phyloP scores from a whole-genome alignment of 2,888 invertebrate species.

The Rutpela maculata region DNA sequence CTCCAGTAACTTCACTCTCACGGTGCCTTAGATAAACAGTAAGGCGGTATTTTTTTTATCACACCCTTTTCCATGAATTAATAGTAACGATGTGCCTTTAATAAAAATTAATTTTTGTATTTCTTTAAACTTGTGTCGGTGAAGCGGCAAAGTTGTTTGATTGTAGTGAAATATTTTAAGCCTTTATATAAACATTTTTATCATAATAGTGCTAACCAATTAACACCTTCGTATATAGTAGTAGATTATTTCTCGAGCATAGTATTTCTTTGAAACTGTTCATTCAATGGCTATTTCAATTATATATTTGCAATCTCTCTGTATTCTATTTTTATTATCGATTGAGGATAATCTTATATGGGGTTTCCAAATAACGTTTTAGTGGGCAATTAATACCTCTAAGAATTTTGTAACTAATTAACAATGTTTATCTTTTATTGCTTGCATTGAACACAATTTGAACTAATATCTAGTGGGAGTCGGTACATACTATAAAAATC shows the following conservation, averaged over 20 bases:
- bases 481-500: constrained; percentile 16
- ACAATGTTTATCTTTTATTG: constrained; percentile 27
- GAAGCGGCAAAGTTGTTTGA: not conserved
- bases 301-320: constrained; percentile 1
- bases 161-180: not conserved
- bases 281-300: not conserved
- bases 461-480: constrained; percentile 9
- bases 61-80: too few relatives aligned
- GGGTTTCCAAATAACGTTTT: constrained; percentile 5
- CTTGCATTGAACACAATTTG: not conserved
- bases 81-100: too few relatives aligned
- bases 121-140: not conserved
- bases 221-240: not conserved
- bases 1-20: too few relatives aligned
- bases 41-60: too few relatives aligned
- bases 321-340: not conserved
- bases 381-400: constrained; percentile 17
- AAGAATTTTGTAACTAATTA: constrained; percentile 34
- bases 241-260: not conserved
- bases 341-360: not conserved
- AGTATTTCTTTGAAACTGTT: not conserved
- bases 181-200: not conserved
- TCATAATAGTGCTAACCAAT: not conserved
- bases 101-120: too few relatives aligned
- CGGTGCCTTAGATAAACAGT: too few relatives aligned